Evolutionary conservation across 2,797 vertebrate species (phyloP).

Genomic region (Hozukius guyotensis): DNA sequence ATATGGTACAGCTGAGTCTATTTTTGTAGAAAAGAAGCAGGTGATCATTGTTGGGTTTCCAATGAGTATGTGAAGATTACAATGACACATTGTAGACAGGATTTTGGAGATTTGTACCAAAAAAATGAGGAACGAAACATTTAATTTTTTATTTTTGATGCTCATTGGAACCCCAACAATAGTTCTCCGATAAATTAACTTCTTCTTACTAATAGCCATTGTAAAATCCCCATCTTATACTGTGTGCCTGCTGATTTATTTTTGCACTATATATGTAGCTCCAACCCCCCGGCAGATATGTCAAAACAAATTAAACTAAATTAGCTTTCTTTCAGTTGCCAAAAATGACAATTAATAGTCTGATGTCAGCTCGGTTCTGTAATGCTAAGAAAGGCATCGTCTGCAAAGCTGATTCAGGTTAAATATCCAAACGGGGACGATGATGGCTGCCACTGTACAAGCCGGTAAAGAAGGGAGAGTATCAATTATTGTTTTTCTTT

Average conservation of each 20-base stretch:
- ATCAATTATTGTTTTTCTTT: not conserved
- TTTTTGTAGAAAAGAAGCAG: constrained; percentile 36
- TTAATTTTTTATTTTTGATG: not conserved
- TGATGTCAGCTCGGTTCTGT: not conserved
- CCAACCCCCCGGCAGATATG: not conserved
- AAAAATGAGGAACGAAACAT: not conserved
- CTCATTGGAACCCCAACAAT: constrained; percentile 4
- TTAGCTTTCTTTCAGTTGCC: constrained; percentile 14
- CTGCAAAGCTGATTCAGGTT: constrained; percentile 22
- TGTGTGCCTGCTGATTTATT: constrained; percentile 58
- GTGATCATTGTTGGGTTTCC: not conserved
- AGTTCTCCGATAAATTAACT: not conserved
- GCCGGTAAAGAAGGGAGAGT: not conserved
- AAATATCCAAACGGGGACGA: not conserved
- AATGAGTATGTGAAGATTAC: not conserved
- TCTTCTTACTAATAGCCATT: constrained; percentile 5
- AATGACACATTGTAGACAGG: not conserved
- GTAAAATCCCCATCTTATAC: constrained; percentile 16
- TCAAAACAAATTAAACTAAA: not conserved
- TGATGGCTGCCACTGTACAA: not conserved
- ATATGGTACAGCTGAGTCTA: constrained; percentile 32
- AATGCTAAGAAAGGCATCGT: not conserved
- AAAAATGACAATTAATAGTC: not conserved
- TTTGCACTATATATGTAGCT: constrained; percentile 56
- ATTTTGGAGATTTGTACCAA: constrained; percentile 17